These are phyloP conservation scores for Ostrea denselamellosa DNA, from an alignment of 1,140 invertebrate species.

Conservation along the genomic window DNA sequence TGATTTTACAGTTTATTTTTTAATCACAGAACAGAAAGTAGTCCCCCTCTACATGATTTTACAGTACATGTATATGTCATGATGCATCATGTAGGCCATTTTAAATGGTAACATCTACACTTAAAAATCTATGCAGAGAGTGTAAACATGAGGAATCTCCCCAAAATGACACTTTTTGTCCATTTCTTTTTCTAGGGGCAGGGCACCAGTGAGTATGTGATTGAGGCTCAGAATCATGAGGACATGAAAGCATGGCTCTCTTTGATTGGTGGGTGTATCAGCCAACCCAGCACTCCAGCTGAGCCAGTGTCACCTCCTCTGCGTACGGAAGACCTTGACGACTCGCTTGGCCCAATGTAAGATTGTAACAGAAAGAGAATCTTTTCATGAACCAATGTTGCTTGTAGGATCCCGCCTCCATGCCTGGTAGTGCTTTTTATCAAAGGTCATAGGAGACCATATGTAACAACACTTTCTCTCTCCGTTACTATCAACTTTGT, in stretches of 20 bases:
- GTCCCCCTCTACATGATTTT: too few relatives aligned
- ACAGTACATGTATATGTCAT: too few relatives aligned
- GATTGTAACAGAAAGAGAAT: neutral
- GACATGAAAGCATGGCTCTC: constrained; percentile 95
- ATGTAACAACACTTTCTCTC: neutral
- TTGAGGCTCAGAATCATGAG: constrained; percentile 92
- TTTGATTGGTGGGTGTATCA: constrained; percentile 90
- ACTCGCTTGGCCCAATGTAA: constrained; percentile 12
- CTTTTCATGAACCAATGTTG: too few relatives aligned
- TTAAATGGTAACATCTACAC: too few relatives aligned
- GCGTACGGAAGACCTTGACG: neutral
- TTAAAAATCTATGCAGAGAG: too few relatives aligned
- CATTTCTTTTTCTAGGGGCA: constrained; percentile 82
- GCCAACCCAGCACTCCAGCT: constrained; percentile 26
- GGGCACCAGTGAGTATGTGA: constrained; percentile 96
- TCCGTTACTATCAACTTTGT: neutral
- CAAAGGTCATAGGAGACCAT: too few relatives aligned
- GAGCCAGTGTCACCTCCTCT: neutral
- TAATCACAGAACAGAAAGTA: too few relatives aligned
- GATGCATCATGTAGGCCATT: too few relatives aligned
- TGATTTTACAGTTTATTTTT: too few relatives aligned
- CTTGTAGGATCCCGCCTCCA: too few relatives aligned
- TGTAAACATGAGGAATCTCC: too few relatives aligned
- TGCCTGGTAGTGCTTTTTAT: too few relatives aligned
- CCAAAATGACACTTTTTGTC: neutral